A percentile compares a stretch with the other conserved stretches of the same genome.
These are phyloP conservation scores for Labeo rohita DNA, from an alignment of 2,113 vertebrate genomes.

Conservation along the genomic window DNA sequence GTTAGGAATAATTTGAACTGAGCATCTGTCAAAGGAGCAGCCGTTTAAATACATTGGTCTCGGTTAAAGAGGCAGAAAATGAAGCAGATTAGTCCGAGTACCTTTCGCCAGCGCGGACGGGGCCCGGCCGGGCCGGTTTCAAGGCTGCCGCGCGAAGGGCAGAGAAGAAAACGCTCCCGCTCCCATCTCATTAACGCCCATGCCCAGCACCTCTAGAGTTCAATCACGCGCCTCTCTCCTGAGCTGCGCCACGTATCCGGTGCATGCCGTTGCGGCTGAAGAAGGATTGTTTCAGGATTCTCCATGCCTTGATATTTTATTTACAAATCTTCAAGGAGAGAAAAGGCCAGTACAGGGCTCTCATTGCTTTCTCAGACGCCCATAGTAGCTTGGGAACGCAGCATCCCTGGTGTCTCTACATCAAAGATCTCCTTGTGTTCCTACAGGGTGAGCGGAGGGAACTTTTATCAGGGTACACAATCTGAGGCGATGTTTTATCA, in stretches of 20 bases:
- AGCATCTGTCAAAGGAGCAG: conserved; percentile 81
- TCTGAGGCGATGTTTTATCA: conserved; percentile 63
- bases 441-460: conserved; percentile 65
- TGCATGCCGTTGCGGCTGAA: conserved; percentile 43
- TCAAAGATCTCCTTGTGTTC: conserved; percentile 69
- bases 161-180: conserved; percentile 52
- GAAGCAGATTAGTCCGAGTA: conserved; percentile 80
- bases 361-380: conserved; percentile 63
- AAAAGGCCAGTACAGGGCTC: conserved; percentile 60
- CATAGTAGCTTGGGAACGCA: conserved; percentile 58
- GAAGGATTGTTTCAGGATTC: conserved; percentile 66
- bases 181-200: conserved; percentile 69
- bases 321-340: conserved; percentile 67
- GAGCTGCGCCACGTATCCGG: conserved; percentile 40
- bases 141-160: conserved; percentile 59
- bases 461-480: conserved; percentile 70
- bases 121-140: conserved; percentile 53
- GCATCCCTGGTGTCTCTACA: conserved; percentile 61
- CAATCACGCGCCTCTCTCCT: conserved; percentile 54
- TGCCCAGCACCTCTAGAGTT: conserved; percentile 60
- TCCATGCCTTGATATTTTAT: conserved; percentile 74
- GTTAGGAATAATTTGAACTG: conserved; percentile 81
- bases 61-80: conserved; percentile 84
- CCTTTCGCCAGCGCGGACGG: conserved; percentile 69
- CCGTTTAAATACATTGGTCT: conserved; percentile 83